Evolutionary conservation across 2,888 invertebrate species (phyloP), one percentile per base, ranked within the genome.

Genomic region (Pachycephus smyrnensis): DNA sequence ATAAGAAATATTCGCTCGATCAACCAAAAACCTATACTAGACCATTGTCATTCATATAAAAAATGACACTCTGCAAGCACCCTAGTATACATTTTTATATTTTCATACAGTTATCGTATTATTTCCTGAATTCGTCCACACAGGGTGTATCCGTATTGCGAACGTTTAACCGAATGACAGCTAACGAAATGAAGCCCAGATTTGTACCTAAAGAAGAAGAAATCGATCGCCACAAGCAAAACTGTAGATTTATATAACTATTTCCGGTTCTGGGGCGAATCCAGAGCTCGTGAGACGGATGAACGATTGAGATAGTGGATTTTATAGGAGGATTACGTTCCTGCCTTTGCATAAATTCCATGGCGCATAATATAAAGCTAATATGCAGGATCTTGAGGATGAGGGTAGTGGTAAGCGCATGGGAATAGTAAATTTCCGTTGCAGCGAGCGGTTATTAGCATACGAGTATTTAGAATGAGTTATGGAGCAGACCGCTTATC

Each of bases 381-480:
- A 71, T 71, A 71, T 71, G 71, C 31, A 33, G 71, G 71, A 77
- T 74, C 73, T 40, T 75, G 32, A 73, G 73, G 32, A 74, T 12
- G 55, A 32, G 40, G 74, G 74, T 74, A 37, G 30, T 31, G 71
- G 71, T 31, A 15, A 23, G 74, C 74, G 74, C 74, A 75, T 31
- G 87, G 87, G 86, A 88, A 90, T 88, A 84, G 86, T 86, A 85
- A 87, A 88, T 88, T 88, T 87, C 83, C 86, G 86, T 84, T 82
- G 79, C 80, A 79, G 81, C 84, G 80, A 81, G 55, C 55, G 82
- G 86, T 86, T 87, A 88, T 88, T 90, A 90, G 90, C 90, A 89
- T 89, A 88, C 89, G 86, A 88, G 89, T 89, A 89, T 88, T 88
- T 89, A 86, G 87, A 87, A 89, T 90, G 90, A 90, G 87, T 90